Conservation (phyloP, 2,797 vertebrate genomes). For the Cuculus canorus region DNA sequence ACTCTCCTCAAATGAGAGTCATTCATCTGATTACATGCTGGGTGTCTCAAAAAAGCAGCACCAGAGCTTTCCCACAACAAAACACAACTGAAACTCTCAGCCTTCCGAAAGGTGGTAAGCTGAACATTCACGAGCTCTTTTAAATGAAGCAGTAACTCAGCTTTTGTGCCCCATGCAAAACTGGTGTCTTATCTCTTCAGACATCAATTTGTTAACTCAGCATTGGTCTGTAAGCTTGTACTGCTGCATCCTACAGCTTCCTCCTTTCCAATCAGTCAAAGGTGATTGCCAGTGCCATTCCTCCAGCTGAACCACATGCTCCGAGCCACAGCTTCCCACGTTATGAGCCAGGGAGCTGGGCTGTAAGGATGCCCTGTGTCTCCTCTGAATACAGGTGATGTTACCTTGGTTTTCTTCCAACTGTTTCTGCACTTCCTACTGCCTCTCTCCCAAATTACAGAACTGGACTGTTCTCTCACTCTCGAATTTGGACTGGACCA, state of each 20-base stretch:
- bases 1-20: background rate
- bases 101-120: background rate
- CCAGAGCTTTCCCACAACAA: background rate
- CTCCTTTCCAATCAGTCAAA: background rate
- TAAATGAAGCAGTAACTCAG: background rate
- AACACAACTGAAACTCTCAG: background rate
- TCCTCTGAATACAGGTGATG: background rate
- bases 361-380: rapidly evolving
- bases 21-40: background rate
- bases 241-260: background rate
- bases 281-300: background rate
- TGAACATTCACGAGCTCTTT: background rate
- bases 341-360: background rate
- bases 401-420: background rate
- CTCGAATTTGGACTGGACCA: background rate
- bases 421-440: background rate
- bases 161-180: background rate
- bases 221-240: background rate
- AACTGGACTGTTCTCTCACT: background rate
- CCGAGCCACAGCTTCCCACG: background rate
- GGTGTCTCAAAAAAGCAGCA: background rate
- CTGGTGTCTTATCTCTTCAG: background rate
- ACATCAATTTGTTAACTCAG: background rate
- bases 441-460: background rate
- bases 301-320: background rate